phyloP scores from a whole-genome alignment of 2,888 invertebrate species.

The Trichacis sp. region DNA sequence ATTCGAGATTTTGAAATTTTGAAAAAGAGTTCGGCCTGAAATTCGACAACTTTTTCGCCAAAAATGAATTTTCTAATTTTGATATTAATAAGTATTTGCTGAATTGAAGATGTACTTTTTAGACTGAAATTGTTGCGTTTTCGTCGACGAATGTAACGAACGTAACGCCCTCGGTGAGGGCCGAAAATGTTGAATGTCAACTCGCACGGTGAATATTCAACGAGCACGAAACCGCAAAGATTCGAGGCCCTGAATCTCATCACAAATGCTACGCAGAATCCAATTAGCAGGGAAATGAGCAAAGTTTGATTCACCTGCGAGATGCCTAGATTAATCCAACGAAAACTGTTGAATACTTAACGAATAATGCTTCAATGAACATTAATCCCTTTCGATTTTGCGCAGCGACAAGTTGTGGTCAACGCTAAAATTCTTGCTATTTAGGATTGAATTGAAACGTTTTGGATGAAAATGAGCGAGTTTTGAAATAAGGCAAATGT shows the following conservation, averaged over 20 bases:
- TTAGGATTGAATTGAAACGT: neutral
- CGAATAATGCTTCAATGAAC: conserved; percentile 38
- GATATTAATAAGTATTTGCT: no score
- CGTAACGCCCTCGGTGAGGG: neutral
- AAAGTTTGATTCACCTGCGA: conserved; percentile 39
- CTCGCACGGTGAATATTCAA: neutral
- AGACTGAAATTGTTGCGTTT: no score
- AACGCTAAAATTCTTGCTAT: no score
- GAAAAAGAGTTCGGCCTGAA: no score
- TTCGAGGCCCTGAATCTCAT: conserved; percentile 11
- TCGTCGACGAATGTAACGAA: neutral
- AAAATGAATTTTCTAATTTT: no score
- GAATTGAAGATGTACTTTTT: no score
- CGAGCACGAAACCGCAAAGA: neutral
- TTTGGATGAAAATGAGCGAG: no score
- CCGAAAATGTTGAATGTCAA: no score
- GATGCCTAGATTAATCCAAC: conserved; percentile 26
- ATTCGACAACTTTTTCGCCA: no score
- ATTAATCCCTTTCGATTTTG: conserved; percentile 33
- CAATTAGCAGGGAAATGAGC: conserved; percentile 42
- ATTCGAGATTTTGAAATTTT: no score
- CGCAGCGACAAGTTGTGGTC: neutral
- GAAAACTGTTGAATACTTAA: conserved; percentile 42
- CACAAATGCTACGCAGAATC: conserved; percentile 34
- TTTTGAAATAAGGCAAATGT: no score